These are phyloP conservation scores for Elgaria multicarinata DNA, from an alignment of 2,113 vertebrate genomes.

Conservation along the genomic window DNA sequence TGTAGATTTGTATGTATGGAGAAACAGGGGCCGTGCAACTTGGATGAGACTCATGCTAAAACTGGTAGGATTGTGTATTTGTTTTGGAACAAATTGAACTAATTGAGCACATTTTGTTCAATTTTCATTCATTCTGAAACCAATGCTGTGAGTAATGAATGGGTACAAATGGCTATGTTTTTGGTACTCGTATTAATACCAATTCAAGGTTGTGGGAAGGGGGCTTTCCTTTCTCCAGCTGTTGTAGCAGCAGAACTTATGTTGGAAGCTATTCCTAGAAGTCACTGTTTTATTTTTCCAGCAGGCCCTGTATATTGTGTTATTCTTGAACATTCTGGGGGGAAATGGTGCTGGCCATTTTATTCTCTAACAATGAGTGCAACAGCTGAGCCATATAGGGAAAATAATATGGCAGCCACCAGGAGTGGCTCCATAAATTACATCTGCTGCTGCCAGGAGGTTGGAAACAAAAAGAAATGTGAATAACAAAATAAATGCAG, in stretches of 20 bases:
- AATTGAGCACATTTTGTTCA: not conserved
- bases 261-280: not conserved
- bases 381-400: not conserved
- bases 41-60: not conserved
- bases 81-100: not conserved
- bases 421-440: not conserved
- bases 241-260: not conserved
- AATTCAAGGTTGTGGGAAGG: not conserved
- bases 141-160: not conserved
- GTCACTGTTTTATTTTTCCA: not conserved
- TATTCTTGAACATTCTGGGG: not conserved
- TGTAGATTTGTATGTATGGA: not conserved
- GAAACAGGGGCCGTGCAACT: not conserved
- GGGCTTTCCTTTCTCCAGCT: no score
- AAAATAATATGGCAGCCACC: not conserved
- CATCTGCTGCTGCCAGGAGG: not conserved
- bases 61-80: no score
- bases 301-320: not conserved
- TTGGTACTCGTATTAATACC: not conserved
- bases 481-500: not conserved
- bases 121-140: not conserved
- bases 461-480: not conserved
- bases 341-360: not conserved
- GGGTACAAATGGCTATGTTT: not conserved
- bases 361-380: not conserved